Percentiles rank a stretch among this genome's conserved stretches.
phyloP scores from a whole-genome alignment of 2,797 vertebrate genomes.

The Myotis planiceps region DNA sequence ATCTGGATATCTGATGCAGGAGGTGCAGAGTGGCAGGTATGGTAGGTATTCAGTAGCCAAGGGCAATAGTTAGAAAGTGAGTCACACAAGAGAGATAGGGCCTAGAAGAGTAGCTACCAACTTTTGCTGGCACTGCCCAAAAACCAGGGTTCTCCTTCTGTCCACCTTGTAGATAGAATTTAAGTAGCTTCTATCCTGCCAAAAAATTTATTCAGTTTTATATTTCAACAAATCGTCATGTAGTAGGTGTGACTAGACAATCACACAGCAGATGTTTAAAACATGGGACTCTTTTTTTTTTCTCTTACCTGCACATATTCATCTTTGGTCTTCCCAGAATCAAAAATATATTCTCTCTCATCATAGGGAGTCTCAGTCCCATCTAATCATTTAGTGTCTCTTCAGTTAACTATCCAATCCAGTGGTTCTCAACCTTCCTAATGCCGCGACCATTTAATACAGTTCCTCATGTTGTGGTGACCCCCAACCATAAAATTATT shows the following conservation, averaged over 20 bases:
- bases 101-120: neutral
- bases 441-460: too few species aligned
- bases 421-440: too few species aligned
- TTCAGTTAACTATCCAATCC: neutral
- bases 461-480: too few species aligned
- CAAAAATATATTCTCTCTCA: neutral
- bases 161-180: neutral
- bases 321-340: neutral
- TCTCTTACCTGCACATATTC: neutral
- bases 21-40: neutral
- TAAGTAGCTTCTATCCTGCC: neutral
- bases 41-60: neutral
- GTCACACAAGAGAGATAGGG: neutral
- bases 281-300: neutral
- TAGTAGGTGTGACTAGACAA: neutral
- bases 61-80: neutral
- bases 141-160: neutral
- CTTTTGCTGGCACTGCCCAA: neutral
- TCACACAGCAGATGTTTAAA: neutral
- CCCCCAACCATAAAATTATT: too few species aligned
- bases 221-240: conserved; percentile 3
- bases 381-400: neutral
- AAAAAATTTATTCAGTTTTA: neutral
- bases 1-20: neutral
- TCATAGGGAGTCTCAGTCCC: neutral